Percentiles rank a stretch among this genome's conserved stretches.
Evolutionary conservation across 2,888 invertebrate genomes (phyloP).

Genomic region (Drosophila mimica): DNA sequence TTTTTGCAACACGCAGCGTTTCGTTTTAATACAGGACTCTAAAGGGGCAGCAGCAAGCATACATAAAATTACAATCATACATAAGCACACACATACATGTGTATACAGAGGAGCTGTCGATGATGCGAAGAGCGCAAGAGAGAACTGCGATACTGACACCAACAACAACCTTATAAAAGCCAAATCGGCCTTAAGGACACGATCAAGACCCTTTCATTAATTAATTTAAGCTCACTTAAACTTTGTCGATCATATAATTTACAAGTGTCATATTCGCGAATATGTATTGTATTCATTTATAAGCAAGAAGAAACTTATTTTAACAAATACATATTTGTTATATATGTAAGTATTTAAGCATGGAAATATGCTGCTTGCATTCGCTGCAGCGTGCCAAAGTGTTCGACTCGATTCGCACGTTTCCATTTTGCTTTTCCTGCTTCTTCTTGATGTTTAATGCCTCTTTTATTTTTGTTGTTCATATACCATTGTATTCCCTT

Average conservation of each 20-base stretch:
- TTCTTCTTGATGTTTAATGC: constrained; percentile 46
- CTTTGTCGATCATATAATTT: background rate
- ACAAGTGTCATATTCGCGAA: background rate
- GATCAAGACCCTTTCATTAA: constrained; percentile 19
- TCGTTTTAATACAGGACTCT: constrained; percentile 52
- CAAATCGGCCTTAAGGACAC: background rate
- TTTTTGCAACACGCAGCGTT: constrained; percentile 55
- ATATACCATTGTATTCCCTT: constrained; percentile 47
- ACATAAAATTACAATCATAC: constrained; percentile 31
- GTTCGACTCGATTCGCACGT: constrained; percentile 10
- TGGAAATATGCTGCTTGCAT: background rate
- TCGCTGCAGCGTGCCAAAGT: constrained; percentile 21
- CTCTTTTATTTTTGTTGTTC: constrained; percentile 55
- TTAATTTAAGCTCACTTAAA: background rate
- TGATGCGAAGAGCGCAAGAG: constrained; percentile 56
- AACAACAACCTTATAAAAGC: constrained; percentile 24
- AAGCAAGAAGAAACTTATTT: background rate
- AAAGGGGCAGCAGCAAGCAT: constrained; percentile 33
- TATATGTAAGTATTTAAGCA: background rate
- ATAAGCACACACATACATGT: constrained; percentile 3
- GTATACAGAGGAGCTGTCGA: constrained; percentile 47
- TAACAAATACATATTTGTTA: too few species aligned
- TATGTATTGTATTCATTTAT: background rate
- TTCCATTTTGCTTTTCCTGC: constrained; percentile 19
- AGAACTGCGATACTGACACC: constrained; percentile 43